A percentile compares a stretch with the other conserved stretches of the same genome.
Evolutionary conservation across 1,140 invertebrate species (phyloP).

Genomic region (Chlorops oryzae): DNA sequence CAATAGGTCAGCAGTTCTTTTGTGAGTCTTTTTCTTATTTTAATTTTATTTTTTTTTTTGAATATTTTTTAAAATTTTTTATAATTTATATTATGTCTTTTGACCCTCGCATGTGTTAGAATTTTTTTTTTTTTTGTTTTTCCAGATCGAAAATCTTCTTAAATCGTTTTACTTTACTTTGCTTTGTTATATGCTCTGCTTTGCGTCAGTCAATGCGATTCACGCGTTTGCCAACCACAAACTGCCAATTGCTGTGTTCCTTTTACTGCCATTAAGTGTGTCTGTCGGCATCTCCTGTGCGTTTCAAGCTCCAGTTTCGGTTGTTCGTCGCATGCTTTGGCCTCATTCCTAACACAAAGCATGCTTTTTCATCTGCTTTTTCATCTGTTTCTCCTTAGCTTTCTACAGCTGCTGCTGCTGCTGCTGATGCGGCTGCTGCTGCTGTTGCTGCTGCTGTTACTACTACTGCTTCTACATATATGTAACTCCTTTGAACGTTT

Average conservation of each 20-base stretch:
- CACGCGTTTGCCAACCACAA: neutral
- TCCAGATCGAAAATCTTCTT: neutral
- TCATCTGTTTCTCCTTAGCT: no score
- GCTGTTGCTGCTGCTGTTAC: no score
- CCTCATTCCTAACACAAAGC: no score
- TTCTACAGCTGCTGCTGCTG: no score
- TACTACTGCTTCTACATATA: no score
- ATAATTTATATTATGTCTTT: neutral
- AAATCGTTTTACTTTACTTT: neutral
- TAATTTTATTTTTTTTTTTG: neutral
- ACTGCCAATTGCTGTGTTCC: no score
- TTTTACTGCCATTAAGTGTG: no score
- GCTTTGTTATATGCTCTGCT: neutral
- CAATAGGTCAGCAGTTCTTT: no score
- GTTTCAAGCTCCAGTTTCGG: neutral
- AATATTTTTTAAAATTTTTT: neutral
- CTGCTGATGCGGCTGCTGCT: no score
- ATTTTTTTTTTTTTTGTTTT: neutral
- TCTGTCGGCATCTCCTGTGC: no score
- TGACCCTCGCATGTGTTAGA: neutral
- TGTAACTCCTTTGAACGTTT: no score
- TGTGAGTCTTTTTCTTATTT: neutral
- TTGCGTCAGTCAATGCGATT: neutral
- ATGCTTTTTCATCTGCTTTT: no score
- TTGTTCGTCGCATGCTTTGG: neutral